Evolutionary conservation across 2,113 vertebrate genomes (phyloP), one percentile per base, ranked within the genome.

Genomic region (Chaetops frenatus): DNA sequence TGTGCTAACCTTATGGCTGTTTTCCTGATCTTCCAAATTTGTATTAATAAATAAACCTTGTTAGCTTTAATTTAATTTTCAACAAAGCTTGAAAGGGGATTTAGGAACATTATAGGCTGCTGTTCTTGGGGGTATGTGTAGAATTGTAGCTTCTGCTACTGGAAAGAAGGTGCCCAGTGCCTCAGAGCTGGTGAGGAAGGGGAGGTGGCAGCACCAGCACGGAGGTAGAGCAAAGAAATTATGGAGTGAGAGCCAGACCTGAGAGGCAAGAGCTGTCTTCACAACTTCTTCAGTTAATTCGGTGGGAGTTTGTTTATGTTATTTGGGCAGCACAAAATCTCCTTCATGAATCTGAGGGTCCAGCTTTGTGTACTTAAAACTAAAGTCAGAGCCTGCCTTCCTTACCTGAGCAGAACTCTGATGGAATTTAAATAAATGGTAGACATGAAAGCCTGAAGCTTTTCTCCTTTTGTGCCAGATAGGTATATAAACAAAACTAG

Each of bases 401-500:
- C 50, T 72, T 82, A 82, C 33, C 24, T 4, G 35, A 87, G 23
- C 23, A 79, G 60, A 91, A 38, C 48, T 53, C 45, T 2, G 5
- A 4, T 28, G 4, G 17, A 65, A 91, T 85, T 84, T 69, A 65
- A 76, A 70, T 42, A 66, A 71, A 35, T 15, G 24, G 24, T 69
- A 66, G 57, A 79, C 44, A 45, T 58, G 77, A 88, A 96, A 73
- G 57, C 33, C 50, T 53, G 44, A 35, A 51, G 2, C 29, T 73
- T 89, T 81, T 25, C 38, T 92, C 35, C 21, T 92, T 64, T 33
- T 78, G 24, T 77, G 50, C 36, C 31, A 45, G 22, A 56, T 42
- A 91, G 29, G 16, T 70, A 29, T 74, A 67, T 57, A 95, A 86
- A 79, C 25, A 90, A 88, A 94, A 85, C 83, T 45, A 91, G 11